Percentiles rank a stretch among this genome's conserved stretches.
These are phyloP conservation scores for Bembecia ichneumoniformis DNA, from an alignment of 2,888 invertebrate species.

Conservation along the genomic window DNA sequence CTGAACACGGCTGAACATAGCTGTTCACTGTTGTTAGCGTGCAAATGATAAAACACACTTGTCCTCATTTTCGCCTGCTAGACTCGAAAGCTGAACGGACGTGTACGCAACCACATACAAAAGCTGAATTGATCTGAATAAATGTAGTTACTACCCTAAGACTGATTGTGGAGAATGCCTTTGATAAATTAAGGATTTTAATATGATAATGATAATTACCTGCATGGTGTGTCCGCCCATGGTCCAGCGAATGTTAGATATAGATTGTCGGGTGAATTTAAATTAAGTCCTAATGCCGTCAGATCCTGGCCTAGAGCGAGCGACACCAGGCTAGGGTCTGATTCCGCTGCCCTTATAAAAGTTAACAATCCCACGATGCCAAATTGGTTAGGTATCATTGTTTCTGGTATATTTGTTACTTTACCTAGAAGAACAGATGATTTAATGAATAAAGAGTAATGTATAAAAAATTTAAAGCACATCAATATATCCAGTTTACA, in stretches of 20 bases:
- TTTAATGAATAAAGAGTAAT: constrained; percentile 1
- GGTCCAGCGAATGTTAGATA: constrained; percentile 99
- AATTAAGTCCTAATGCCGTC: constrained; percentile 97
- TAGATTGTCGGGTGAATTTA: constrained; percentile 97
- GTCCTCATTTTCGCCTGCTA: too few species aligned
- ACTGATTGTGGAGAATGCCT: too few species aligned
- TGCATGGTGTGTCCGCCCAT: constrained; percentile 97
- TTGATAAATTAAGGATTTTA: too few species aligned
- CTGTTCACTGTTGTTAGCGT: too few species aligned
- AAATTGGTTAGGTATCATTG: constrained; percentile 99
- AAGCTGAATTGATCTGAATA: too few species aligned
- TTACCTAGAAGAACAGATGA: constrained; percentile 75
- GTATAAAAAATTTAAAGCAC: constrained; percentile 4
- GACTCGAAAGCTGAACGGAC: too few species aligned
- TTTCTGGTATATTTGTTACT: constrained; percentile 97
- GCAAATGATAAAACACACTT: too few species aligned
- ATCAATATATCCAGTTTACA: not conserved
- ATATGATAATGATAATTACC: constrained; percentile 36
- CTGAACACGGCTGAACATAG: too few species aligned
- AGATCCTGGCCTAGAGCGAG: constrained; percentile 98
- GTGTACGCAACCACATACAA: too few species aligned
- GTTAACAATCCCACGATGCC: constrained; percentile 99
- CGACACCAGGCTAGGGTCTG: constrained; percentile 96
- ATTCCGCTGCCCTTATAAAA: constrained; percentile 97
- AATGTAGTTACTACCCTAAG: too few species aligned